These are phyloP conservation scores for Microcebus ravelobensis DNA, from an alignment of 2,113 vertebrate genomes.

Conservation along the genomic window DNA sequence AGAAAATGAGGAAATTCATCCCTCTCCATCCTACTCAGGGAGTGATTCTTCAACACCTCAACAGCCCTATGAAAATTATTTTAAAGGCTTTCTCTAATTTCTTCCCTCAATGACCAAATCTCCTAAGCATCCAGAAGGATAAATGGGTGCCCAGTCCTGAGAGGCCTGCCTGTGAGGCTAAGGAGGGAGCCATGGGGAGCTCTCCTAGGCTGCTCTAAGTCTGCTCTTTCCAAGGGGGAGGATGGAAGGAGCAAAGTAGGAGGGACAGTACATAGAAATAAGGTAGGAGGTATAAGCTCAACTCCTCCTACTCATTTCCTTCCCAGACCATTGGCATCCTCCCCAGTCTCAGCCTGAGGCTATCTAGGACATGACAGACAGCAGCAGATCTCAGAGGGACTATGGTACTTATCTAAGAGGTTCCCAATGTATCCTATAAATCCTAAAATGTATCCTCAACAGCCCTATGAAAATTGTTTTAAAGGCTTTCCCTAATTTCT, in stretches of 20 bases:
- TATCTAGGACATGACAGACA: background rate
- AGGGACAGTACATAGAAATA: background rate
- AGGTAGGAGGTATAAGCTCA: background rate
- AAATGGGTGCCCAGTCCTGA: background rate
- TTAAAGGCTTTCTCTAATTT: background rate
- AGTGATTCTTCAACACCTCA: background rate
- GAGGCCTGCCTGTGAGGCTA: background rate
- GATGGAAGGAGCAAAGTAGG: background rate
- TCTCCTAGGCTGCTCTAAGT: background rate
- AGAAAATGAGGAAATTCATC: constrained; percentile 3
- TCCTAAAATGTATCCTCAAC: background rate
- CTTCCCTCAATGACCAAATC: background rate
- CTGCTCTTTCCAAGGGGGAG: background rate
- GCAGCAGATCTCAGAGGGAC: background rate
- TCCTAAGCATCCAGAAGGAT: background rate
- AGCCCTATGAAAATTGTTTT: background rate
- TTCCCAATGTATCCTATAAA: background rate
- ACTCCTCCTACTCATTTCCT: background rate
- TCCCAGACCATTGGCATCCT: background rate
- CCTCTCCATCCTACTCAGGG: background rate
- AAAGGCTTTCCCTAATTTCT: background rate
- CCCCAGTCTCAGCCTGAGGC: background rate
- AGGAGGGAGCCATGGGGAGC: background rate
- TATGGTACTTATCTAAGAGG: background rate
- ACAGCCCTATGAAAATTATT: background rate